A percentile compares a stretch with the other conserved stretches of the same genome.
These are phyloP conservation scores for Laticauda colubrina DNA, from an alignment of 2,113 vertebrate genomes.

Conservation along the genomic window DNA sequence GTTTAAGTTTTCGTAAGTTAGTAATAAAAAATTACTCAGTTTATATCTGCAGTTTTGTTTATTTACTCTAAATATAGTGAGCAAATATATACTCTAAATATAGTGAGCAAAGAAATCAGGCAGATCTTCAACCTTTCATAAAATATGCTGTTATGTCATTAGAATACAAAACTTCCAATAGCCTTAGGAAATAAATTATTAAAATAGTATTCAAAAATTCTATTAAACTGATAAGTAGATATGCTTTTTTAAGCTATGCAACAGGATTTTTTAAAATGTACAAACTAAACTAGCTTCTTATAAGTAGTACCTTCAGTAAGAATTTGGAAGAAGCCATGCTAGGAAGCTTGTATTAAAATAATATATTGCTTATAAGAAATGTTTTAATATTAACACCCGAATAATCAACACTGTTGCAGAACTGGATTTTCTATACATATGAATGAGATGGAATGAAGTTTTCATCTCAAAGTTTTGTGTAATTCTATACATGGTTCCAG, in stretches of 20 bases:
- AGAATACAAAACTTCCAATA: background rate
- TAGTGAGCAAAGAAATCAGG: background rate
- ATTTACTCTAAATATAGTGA: background rate
- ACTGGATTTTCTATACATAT: background rate
- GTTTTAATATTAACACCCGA: background rate
- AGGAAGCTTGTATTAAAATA: background rate
- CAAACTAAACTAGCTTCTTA: background rate
- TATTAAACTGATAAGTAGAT: background rate
- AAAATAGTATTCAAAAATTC: background rate
- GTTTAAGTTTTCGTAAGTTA: background rate
- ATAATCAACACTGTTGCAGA: background rate
- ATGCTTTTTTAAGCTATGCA: background rate
- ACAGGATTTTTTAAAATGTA: background rate
- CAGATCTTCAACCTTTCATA: background rate
- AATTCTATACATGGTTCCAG: background rate
- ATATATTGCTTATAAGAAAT: background rate
- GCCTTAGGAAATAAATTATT: background rate
- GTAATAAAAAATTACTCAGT: background rate
- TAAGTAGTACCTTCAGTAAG: background rate
- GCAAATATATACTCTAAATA: background rate
- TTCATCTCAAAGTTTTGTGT: background rate
- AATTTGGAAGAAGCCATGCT: background rate
- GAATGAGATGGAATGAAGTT: background rate
- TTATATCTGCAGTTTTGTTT: background rate
- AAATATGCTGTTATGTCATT: background rate